Evolutionary conservation across 2,888 invertebrate species (phyloP), one percentile per base, ranked within the genome.

Genomic region (Netelia virgata): DNA sequence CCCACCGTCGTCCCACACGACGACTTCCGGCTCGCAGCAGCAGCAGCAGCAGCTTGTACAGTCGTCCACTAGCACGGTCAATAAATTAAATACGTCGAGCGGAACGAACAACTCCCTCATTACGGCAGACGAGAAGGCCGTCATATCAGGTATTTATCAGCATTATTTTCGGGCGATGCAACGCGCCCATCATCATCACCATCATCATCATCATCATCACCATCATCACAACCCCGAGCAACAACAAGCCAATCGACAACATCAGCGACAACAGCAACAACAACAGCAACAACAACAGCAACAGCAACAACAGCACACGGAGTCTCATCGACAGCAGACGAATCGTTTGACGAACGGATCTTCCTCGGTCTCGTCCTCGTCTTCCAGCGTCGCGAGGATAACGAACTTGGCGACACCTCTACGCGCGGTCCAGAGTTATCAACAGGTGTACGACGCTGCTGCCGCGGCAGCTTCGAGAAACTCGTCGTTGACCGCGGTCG

Each of bases 111-210:
- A 88, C 55, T 83, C 89, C 1, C 85, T 91, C 50, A 91, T 91
- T 36, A 89, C 92, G 36, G 91, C 92, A 55, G 90, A 91, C 80
- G 91, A 91, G 84, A 91, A 91, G 77, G 91, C 91, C 74, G 91
- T 91, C 80, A 91, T 91, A 91, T 91, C 91, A 86, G 91, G 91
- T 86, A 92, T 92, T 87, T 92, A 92, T 88, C 92, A 92, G 76
- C 92, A 92, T 85, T 92, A 92, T 88, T 92, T 92, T 87, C 90
- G 91, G 50, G 89, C 91, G 36, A 90, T 92, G 90, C 92, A 91
- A 61, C 91, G 91, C 41, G 89, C 90, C 64, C 91, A 91, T 83
- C 91, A 91, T 75, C 91, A 89, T 85, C 90, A 85, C 50, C 86
- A 81, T 57, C 82, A 86, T 75, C 86, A 86, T n/a, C 87, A 87